Base-by-base conservation (phyloP, 1,140 invertebrate genomes). In the Drosophila rufa region DNA sequence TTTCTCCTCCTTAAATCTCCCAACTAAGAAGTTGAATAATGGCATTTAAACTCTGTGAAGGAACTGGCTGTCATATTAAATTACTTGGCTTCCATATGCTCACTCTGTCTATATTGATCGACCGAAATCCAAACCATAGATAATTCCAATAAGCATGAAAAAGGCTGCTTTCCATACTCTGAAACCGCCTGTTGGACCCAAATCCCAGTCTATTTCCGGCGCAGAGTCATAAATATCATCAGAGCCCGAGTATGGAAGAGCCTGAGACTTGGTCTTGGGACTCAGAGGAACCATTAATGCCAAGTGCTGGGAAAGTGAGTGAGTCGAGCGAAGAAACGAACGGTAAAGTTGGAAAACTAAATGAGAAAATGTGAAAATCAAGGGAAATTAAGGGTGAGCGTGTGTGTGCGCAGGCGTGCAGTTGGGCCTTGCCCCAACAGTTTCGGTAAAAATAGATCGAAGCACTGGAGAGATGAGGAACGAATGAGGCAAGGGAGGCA, bases 141-240 rank as follows among this genome's bases (percentile, higher is more conserved):
- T 81, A 90, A 90, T 90, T 90, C 81, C 70, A 73, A 84, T 81
- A 89, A 66, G 78, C 84, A 77, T 89, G 79, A 53, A 67, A 59
- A 66, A 74, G 69, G 64, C 65, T 53, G 19, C 17, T 11, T 36
- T 11, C 2, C 8, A 12, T 36, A 8, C 30, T 9, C 33, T 36
- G 33, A 60, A 58, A 25, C 48, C 50, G 33, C 33, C 45, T 50
- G 51, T 17, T 82, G 48, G 53, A 67, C 55, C 58, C 70, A 14
- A 76, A 22, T 80, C 71, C 30, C 27, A 62, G 48, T 68, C 77
- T 87, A 87, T 87, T 87, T 87, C 84, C 84, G 84, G 84, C 57
- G 48, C 56, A 75, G 30, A 75, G n/a, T 71, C 71, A 80, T 89
- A 87, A 89, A 87, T 75, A 75, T 78, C 38, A 66, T 66, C 38